These are phyloP conservation scores for Megaptera novaeangliae DNA, from an alignment of 2,113 vertebrate species.

Conservation along the genomic window DNA sequence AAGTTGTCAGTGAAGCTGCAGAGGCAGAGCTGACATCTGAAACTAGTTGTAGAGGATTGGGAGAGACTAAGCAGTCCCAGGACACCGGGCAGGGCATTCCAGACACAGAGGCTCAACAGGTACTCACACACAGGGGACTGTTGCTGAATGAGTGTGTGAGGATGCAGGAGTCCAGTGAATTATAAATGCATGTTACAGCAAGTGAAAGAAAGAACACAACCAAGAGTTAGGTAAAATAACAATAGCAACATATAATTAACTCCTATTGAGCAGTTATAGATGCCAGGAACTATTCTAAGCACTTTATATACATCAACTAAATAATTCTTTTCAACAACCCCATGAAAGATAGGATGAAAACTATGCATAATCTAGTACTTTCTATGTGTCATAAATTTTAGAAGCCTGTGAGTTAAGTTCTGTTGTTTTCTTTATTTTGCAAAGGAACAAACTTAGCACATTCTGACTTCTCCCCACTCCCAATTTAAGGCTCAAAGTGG, in stretches of 20 bases:
- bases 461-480: not conserved
- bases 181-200: not conserved
- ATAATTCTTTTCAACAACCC: not conserved
- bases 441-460: not conserved
- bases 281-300: not conserved
- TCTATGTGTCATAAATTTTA: not conserved
- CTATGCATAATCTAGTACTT: not conserved
- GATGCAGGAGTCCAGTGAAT: not conserved
- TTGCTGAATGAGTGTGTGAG: not conserved
- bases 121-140: too few species aligned
- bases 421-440: not conserved
- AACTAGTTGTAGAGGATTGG: not conserved
- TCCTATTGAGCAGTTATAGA: not conserved
- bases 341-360: not conserved
- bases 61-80: not conserved
- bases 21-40: not conserved
- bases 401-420: not conserved
- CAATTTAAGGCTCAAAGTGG: not conserved
- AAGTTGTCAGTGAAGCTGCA: not conserved
- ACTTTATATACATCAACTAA: not conserved
- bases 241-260: not conserved
- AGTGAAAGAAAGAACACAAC: not conserved
- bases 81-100: not conserved
- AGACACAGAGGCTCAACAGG: not conserved
- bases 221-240: not conserved